phyloP scores from a whole-genome alignment of 2,888 invertebrate species.

The Autographa pulchrina region DNA sequence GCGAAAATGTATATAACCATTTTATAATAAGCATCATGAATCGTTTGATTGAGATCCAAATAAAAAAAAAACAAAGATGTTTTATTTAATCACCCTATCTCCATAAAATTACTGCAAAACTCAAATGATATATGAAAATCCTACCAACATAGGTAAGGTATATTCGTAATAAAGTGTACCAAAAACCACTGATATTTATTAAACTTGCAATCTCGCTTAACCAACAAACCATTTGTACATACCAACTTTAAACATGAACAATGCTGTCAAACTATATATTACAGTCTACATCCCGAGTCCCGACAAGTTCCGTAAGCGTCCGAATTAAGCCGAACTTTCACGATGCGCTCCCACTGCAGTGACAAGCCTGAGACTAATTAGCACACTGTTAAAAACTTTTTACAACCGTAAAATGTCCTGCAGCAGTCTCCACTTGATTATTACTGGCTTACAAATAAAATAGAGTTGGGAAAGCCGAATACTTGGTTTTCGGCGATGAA shows the following conservation, averaged over 20 bases:
- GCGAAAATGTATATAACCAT: no score
- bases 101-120: no score
- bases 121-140: no score
- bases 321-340: neutral
- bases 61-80: no score
- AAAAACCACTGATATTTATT: neutral
- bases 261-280: neutral
- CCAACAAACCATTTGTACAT: neutral
- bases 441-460: neutral
- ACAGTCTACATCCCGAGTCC: neutral
- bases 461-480: neutral
- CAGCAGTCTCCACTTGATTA: neutral
- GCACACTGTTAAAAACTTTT: neutral
- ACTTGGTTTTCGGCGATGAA: neutral
- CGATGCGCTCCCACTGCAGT: neutral
- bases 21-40: no score
- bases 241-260: neutral
- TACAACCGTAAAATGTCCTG: neutral
- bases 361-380: conserved; percentile 1
- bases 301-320: neutral
- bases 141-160: no score
- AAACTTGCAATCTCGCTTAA: neutral
- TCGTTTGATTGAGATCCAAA: no score
- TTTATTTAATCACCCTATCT: no score
- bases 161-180: neutral